Conservation (phyloP, 2,888 invertebrate genomes). For the Anarsia innoxiella region DNA sequence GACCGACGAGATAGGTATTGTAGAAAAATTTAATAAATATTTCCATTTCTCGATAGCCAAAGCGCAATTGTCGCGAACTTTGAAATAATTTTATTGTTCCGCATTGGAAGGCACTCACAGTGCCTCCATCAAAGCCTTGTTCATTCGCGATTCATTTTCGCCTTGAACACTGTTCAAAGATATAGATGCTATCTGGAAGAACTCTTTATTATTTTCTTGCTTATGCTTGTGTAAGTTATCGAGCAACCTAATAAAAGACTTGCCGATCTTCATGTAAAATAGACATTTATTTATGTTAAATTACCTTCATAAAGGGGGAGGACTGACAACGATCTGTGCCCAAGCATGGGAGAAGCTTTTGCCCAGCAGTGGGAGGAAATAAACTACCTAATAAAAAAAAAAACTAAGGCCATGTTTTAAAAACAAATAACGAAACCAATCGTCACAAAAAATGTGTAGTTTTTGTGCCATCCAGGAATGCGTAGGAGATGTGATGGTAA, state of each 20-base stretch:
- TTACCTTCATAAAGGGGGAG: no score
- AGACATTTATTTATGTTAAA: not conserved
- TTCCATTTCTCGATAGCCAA: no score
- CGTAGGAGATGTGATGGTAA: not conserved
- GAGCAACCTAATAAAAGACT: not conserved
- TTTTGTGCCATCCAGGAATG: not conserved
- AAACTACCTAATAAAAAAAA: no score
- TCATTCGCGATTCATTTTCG: constrained; percentile 2
- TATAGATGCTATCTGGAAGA: not conserved
- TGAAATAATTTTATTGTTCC: constrained; percentile 8
- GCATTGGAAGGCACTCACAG: constrained; percentile 1
- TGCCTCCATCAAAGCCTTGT: constrained; percentile 1
- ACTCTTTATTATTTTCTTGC: not conserved
- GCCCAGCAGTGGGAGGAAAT: no score
- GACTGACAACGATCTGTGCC: no score
- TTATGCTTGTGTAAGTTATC: not conserved
- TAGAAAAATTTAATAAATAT: no score
- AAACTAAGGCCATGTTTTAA: not conserved
- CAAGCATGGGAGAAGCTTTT: no score
- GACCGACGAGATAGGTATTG: no score
- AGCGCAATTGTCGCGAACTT: no score
- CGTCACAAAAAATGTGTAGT: not conserved
- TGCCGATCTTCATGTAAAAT: not conserved
- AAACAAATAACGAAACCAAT: no score
- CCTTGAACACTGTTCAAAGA: not conserved